Evolutionary conservation across 2,888 invertebrate genomes (phyloP).

Genomic region (Neuroscelio doddi): DNA sequence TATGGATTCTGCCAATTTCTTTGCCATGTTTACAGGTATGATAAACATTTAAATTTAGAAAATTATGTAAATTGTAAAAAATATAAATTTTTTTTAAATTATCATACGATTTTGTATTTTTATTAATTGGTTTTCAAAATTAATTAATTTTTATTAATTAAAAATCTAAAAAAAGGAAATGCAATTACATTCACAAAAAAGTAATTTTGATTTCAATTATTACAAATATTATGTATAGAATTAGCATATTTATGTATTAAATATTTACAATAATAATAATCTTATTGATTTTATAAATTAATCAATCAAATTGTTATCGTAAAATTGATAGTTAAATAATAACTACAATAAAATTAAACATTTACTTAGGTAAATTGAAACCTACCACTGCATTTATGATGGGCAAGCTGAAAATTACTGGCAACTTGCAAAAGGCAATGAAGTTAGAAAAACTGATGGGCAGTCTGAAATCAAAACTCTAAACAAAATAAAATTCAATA

Average conservation of each 20-base stretch:
- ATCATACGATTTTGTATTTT: no score
- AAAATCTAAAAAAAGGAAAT: no score
- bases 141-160: no score
- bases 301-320: no score
- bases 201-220: no score
- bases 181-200: no score
- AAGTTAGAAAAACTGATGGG: constrained; percentile 93
- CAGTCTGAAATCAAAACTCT: constrained; percentile 81
- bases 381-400: constrained; percentile 96
- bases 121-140: no score
- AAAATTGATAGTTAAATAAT: constrained; percentile 14
- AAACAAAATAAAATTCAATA: constrained; percentile 50
- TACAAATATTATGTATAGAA: no score
- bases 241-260: no score
- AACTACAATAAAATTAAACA: neutral
- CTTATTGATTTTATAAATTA: no score
- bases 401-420: constrained; percentile 94
- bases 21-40: constrained; percentile 84
- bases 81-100: no score
- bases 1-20: constrained; percentile 86
- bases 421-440: constrained; percentile 94
- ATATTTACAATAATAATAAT: no score
- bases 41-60: constrained; percentile 8
- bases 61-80: neutral
- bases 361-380: constrained; percentile 83